Conservation (phyloP, 2,797 vertebrate species). For the Sebastes hubbsi region DNA sequence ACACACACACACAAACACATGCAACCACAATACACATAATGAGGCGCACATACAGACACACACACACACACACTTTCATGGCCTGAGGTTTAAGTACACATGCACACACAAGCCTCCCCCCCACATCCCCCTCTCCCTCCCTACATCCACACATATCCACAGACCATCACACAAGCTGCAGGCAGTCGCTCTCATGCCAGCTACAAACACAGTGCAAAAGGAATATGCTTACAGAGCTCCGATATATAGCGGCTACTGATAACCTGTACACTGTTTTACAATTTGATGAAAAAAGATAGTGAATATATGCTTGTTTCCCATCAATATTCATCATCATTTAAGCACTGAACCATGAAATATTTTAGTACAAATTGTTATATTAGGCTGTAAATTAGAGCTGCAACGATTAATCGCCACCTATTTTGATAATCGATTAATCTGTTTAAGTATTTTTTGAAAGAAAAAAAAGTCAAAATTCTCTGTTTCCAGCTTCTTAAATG, state of each 20-base stretch:
- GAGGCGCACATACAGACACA: constrained; percentile 21
- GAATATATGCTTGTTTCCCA: background rate
- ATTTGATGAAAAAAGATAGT: constrained; percentile 39
- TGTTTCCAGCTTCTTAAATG: no score
- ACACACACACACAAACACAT: background rate
- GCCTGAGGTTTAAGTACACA: constrained; percentile 79
- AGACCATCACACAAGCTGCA: constrained; percentile 77
- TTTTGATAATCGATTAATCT: no score
- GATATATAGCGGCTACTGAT: constrained; percentile 39
- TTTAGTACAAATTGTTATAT: background rate
- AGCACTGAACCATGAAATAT: background rate
- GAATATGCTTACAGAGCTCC: constrained; percentile 65
- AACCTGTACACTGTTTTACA: constrained; percentile 55
- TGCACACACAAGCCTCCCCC: constrained; percentile 47
- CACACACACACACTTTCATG: constrained; percentile 65
- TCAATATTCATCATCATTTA: background rate
- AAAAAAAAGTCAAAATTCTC: no score
- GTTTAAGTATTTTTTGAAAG: no score
- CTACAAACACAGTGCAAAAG: constrained; percentile 69
- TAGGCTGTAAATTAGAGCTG: background rate
- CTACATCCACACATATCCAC: constrained; percentile 70
- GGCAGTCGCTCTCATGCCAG: constrained; percentile 74
- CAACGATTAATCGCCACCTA: no score
- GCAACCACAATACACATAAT: constrained; percentile 34
- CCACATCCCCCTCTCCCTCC: background rate